These are phyloP conservation scores for Malurus cyaneus DNA, from an alignment of 2,113 vertebrate species.

Conservation along the genomic window DNA sequence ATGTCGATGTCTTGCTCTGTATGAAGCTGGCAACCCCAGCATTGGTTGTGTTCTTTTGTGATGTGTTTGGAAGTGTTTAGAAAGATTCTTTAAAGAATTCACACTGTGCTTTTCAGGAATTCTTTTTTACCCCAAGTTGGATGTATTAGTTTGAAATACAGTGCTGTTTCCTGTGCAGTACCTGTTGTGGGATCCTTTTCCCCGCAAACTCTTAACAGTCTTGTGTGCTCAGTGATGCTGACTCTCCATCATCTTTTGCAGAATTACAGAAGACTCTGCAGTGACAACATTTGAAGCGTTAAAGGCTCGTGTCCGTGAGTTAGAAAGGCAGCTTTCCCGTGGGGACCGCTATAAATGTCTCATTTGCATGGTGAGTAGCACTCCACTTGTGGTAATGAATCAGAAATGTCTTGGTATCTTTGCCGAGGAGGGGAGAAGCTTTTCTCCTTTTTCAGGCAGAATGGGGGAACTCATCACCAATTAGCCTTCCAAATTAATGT, in stretches of 20 bases:
- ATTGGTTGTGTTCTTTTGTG: background rate
- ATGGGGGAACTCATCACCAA: background rate
- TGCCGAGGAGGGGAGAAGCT: background rate
- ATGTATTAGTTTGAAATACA: background rate
- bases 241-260: conserved; percentile 63
- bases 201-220: background rate
- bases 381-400: conserved; percentile 64
- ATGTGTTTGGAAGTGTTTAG: background rate
- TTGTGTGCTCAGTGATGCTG: background rate
- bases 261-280: conserved; percentile 97
- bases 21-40: background rate
- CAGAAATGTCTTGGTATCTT: conserved; percentile 52
- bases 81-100: background rate
- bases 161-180: background rate
- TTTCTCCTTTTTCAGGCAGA: background rate
- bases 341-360: conserved; percentile 99
- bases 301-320: conserved; percentile 97
- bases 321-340: conserved; percentile 96
- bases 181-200: background rate
- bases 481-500: background rate
- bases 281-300: conserved; percentile 97
- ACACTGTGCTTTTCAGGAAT: background rate
- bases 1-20: background rate
- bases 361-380: conserved; percentile 97
- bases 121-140: background rate